phyloP scores from a whole-genome alignment of 2,888 invertebrate genomes.

The Polydrusus cervinus region DNA sequence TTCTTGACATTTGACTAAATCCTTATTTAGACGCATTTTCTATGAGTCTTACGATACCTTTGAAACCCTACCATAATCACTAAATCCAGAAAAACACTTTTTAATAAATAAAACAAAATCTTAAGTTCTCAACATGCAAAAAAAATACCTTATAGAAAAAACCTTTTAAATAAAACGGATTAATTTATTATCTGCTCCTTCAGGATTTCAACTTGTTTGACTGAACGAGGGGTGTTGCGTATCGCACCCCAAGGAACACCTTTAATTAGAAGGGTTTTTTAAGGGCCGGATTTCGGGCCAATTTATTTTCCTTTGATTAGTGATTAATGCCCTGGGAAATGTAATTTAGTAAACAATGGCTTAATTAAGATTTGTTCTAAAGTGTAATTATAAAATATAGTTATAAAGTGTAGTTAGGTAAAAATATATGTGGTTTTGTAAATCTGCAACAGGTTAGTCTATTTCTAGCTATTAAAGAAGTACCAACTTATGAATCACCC shows the following conservation, averaged over 20 bases:
- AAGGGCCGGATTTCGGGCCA: slow-evolving; percentile 43
- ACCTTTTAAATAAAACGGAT: slow-evolving; percentile 4
- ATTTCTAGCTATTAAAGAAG: no score
- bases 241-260: slow-evolving; percentile 89
- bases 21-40: no score
- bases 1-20: no score
- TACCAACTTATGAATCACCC: no score
- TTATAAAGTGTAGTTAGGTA: background rate
- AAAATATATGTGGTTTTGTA: no score
- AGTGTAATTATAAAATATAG: background rate
- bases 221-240: slow-evolving; percentile 88
- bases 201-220: slow-evolving; percentile 80
- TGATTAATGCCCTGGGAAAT: slow-evolving; percentile 42
- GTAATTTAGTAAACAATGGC: slow-evolving; percentile 33
- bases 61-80: no score
- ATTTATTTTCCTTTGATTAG: slow-evolving; percentile 51
- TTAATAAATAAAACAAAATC: background rate
- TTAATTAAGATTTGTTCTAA: slow-evolving; percentile 9
- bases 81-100: background rate
- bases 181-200: slow-evolving; percentile 31
- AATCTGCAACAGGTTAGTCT: no score
- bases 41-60: no score
- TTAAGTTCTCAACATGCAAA: background rate
- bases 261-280: slow-evolving; percentile 49
- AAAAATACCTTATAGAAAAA: background rate